Evolutionary conservation across 2,113 vertebrate genomes (phyloP).

Genomic region (Anolis sagrei): DNA sequence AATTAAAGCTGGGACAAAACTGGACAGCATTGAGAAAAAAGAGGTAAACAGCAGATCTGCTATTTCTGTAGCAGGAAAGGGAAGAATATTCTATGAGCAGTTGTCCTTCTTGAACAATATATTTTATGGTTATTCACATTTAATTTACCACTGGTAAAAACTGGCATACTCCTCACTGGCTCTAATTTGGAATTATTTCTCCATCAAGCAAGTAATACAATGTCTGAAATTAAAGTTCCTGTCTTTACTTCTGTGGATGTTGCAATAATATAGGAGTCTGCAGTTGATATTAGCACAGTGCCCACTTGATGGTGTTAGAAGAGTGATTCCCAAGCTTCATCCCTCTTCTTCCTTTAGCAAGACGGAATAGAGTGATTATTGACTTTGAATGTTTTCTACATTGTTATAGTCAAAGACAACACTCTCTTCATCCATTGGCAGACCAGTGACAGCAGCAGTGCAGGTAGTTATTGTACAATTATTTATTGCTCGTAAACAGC

Average conservation of each 20-base stretch:
- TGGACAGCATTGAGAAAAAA: neutral
- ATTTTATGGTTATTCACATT: neutral
- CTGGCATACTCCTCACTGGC: neutral
- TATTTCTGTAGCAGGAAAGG: neutral
- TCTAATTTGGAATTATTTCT: neutral
- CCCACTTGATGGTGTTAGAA: neutral
- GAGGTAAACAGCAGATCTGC: neutral
- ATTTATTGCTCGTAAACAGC: constrained; percentile 30
- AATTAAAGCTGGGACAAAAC: neutral
- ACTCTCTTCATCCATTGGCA: constrained; percentile 87
- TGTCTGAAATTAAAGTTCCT: neutral
- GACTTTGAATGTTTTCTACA: constrained; percentile 57
- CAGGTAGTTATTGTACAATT: constrained; percentile 81
- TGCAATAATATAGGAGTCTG: neutral
- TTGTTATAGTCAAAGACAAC: constrained; percentile 83
- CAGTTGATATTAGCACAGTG: neutral
- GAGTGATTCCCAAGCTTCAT: neutral
- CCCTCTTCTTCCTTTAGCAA: constrained; percentile 4
- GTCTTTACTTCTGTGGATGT: neutral
- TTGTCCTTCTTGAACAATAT: neutral
- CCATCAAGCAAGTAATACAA: neutral
- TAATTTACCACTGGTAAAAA: neutral
- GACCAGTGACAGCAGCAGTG: constrained; percentile 88
- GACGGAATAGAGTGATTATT: constrained; percentile 38
- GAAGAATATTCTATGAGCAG: neutral